phyloP scores from a whole-genome alignment of 2,113 vertebrate species.

The Corydoras maculifer region DNA sequence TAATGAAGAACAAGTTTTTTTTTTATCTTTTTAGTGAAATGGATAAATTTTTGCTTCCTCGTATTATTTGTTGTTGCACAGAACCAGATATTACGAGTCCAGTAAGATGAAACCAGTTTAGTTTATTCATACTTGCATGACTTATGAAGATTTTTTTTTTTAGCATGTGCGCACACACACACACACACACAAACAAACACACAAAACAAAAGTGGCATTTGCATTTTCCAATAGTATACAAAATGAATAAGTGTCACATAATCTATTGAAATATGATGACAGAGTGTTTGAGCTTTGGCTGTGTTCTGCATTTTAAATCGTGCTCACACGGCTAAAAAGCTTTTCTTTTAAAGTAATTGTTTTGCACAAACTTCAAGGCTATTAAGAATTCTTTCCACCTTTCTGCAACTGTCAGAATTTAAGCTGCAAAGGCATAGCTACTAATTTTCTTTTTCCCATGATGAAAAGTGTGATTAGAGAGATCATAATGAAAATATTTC shows the following conservation, averaged over 20 bases:
- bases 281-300: slow-evolving; percentile 10
- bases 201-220: neutral
- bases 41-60: too few species aligned
- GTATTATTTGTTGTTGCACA: neutral
- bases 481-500: slow-evolving; percentile 44
- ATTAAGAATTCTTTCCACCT: slow-evolving; percentile 27
- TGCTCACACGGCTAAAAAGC: slow-evolving; percentile 1
- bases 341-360: slow-evolving; percentile 24
- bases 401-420: slow-evolving; percentile 5
- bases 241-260: neutral
- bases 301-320: slow-evolving; percentile 5
- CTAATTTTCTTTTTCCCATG: slow-evolving; percentile 37
- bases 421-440: slow-evolving; percentile 26
- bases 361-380: slow-evolving; percentile 22
- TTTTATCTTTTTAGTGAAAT: too few species aligned
- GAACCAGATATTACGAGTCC: neutral
- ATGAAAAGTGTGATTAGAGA: slow-evolving; percentile 42
- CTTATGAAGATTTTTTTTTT: neutral
- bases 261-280: slow-evolving; percentile 12
- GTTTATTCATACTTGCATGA: slow-evolving; percentile 1
- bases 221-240: neutral
- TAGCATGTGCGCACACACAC: neutral
- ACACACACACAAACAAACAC: neutral
- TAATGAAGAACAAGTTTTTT: too few species aligned
- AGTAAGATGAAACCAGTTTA: neutral